phyloP scores from a whole-genome alignment of 1,140 invertebrate species.

The Scaptomyza pallida region DNA sequence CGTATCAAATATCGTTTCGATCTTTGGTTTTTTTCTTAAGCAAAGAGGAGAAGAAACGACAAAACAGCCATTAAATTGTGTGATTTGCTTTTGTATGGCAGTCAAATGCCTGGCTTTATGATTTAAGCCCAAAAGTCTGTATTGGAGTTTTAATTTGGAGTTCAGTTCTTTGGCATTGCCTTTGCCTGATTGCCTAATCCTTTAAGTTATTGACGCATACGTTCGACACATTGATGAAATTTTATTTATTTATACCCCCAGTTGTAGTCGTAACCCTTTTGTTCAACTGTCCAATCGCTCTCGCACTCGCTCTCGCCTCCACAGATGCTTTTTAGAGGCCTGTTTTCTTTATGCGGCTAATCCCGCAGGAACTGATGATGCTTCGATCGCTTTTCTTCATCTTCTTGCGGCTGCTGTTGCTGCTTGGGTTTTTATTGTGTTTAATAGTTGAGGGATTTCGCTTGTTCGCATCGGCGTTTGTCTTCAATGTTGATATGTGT shows the following conservation, averaged over 20 bases:
- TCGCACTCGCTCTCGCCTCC: too few relatives aligned
- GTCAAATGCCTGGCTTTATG: slow-evolving; percentile 69
- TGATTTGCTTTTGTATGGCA: slow-evolving; percentile 78
- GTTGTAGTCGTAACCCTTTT: slow-evolving; percentile 56
- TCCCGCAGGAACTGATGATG: slow-evolving; percentile 60
- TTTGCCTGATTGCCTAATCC: slow-evolving; percentile 57
- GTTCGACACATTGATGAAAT: slow-evolving; percentile 72
- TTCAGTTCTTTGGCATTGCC: slow-evolving; percentile 1
- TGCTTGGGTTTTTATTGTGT: slow-evolving; percentile 56
- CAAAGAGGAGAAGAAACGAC: slow-evolving; percentile 42
- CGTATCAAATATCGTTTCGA: neutral
- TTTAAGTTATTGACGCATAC: slow-evolving; percentile 75
- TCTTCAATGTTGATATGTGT: slow-evolving; percentile 57
- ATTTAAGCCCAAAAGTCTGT: slow-evolving; percentile 64
- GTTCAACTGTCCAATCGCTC: neutral
- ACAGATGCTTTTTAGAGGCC: neutral
- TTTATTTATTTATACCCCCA: slow-evolving; percentile 75
- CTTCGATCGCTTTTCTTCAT: neutral
- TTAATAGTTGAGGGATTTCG: slow-evolving; percentile 71
- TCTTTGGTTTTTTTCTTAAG: slow-evolving; percentile 7
- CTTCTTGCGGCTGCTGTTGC: slow-evolving; percentile 4
- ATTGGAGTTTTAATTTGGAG: slow-evolving; percentile 13
- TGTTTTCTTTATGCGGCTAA: slow-evolving; percentile 64
- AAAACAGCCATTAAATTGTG: slow-evolving; percentile 72
- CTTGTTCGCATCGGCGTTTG: slow-evolving; percentile 34